Percentiles rank a stretch among this genome's conserved stretches.
phyloP scores from a whole-genome alignment of 2,888 invertebrate genomes.

The Lacanobia oleracea region DNA sequence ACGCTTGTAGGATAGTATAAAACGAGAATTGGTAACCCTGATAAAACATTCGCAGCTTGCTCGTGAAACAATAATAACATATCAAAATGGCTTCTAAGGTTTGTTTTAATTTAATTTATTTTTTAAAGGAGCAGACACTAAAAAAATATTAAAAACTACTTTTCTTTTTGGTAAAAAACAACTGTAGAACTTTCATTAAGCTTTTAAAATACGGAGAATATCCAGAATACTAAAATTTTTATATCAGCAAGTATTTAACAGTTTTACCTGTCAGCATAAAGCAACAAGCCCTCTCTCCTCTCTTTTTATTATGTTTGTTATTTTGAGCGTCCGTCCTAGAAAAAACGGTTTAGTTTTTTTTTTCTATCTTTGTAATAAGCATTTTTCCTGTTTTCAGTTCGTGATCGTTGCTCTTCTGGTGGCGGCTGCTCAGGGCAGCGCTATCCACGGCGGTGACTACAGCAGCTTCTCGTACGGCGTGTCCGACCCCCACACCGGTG shows the following conservation, averaged over 20 bases:
- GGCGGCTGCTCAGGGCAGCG: constrained; percentile 85
- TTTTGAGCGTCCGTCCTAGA: too few relatives aligned
- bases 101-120: constrained; percentile 27
- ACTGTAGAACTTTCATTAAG: too few relatives aligned
- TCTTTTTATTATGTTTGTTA: too few relatives aligned
- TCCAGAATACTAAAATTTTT: too few relatives aligned
- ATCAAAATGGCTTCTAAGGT: constrained; percentile 89
- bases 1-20: constrained; percentile 68
- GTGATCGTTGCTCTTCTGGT: constrained; percentile 85
- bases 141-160: neutral
- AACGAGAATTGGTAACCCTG: constrained; percentile 78
- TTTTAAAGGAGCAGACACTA: neutral
- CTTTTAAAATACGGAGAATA: too few relatives aligned
- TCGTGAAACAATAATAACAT: constrained; percentile 83
- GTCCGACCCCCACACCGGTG: constrained; percentile 87
- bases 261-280: too few relatives aligned
- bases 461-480: constrained; percentile 87
- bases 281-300: too few relatives aligned
- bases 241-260: neutral
- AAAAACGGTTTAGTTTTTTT: too few relatives aligned
- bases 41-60: constrained; percentile 86
- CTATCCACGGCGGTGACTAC: constrained; percentile 82
- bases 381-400: constrained; percentile 78
- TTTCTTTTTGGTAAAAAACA: too few relatives aligned
- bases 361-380: neutral